Evolutionary conservation across 2,113 vertebrate genomes (phyloP), one percentile per base, ranked within the genome.

Genomic region (Syrmaticus mikado): DNA sequence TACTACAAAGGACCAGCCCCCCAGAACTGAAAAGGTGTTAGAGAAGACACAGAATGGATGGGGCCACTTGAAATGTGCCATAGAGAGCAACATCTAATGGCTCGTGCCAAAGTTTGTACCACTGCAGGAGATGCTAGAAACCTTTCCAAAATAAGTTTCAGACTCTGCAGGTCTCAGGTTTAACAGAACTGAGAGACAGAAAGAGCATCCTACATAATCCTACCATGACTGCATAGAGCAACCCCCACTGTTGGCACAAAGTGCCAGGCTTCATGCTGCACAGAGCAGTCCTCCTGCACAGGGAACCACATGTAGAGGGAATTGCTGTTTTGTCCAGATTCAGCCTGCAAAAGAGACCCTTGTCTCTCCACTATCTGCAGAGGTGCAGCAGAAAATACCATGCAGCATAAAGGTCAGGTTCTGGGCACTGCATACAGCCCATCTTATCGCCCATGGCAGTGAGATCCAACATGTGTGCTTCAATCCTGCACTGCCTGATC

Each of bases 381-480:
- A 5, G 78, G 34, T 2, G 13, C 18, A 48, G 83, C n/a, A 70
- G 6, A 28, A 75, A 36, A 34, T 27, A 22, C 46, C 30, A 12
- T 0, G 2, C 4, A 57, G n/a, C 43, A 17, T 48, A 30, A 65
- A 22, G 58, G 20, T 0, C 27, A 32, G 68, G 32, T 30, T 77
- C 46, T 85, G n/a, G 50, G 82, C 25, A 58, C 21, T 0, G 0
- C 72, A 25, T 60, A 72, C 85, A 87, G 38, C 60, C 0, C 0
- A 43, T 43, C 30, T 15, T 71, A 11, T n/a, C 41, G 58, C 34
- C 50, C 50, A 24, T 0, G 0, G n/a, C 79, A 85, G 85, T 5
- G 6, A 74, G 34, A 41, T n/a, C 53, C 85, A 27, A 21, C 21
- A 28, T 0, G 2, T 55, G 10, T 46, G 46, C 64, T 66, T 55